A percentile compares a stretch with the other conserved stretches of the same genome.
These are phyloP conservation scores for Trichopoda pennipes DNA, from an alignment of 2,888 invertebrate species.

Conservation along the genomic window DNA sequence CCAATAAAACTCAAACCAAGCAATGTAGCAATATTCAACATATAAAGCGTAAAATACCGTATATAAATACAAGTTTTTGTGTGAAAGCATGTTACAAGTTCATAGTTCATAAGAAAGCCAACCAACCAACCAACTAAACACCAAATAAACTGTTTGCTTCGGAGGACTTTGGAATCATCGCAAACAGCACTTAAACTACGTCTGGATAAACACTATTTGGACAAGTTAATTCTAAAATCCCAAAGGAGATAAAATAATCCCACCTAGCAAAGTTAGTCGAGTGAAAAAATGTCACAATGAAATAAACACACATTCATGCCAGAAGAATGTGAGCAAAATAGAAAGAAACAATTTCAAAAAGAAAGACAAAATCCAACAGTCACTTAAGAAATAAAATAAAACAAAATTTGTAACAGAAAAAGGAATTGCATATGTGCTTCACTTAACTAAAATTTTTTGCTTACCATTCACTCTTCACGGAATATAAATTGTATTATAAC, in stretches of 20 bases:
- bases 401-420: constrained; percentile 20
- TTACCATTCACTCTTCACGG: constrained; percentile 61
- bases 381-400: neutral
- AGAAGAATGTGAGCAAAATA: constrained; percentile 65
- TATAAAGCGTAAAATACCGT: no score
- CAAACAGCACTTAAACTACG: constrained; percentile 57
- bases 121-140: constrained; percentile 13
- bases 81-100: no score
- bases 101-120: constrained; percentile 2
- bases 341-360: constrained; percentile 14
- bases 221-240: constrained; percentile 78
- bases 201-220: constrained; percentile 64
- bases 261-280: constrained; percentile 79
- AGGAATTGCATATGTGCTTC: neutral
- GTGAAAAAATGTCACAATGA: constrained; percentile 79
- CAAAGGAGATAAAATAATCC: constrained; percentile 79
- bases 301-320: constrained; percentile 67
- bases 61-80: no score
- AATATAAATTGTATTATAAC: constrained; percentile 49
- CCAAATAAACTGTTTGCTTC: constrained; percentile 49
- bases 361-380: neutral
- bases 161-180: constrained; percentile 20
- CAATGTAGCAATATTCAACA: no score
- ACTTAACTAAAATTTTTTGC: constrained; percentile 28
- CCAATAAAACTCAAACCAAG: no score